Evolutionary conservation across 2,888 invertebrate species (phyloP).

Genomic region (Matsumyia berberina): DNA sequence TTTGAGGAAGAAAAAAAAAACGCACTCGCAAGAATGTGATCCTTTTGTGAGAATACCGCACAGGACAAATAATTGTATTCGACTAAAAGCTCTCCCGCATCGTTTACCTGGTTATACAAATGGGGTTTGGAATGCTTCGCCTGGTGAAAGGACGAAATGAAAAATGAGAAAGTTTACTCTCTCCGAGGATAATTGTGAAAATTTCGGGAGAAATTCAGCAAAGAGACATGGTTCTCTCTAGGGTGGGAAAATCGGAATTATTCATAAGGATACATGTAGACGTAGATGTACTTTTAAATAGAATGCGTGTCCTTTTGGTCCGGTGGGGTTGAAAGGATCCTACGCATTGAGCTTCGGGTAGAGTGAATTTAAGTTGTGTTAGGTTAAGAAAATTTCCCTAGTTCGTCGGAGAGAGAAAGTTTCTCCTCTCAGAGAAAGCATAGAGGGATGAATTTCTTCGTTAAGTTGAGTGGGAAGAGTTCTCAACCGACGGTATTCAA

Average conservation of each 20-base stretch:
- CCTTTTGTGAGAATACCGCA: conserved; percentile 78
- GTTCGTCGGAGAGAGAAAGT: conserved; percentile 2
- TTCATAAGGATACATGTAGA: conserved; percentile 11
- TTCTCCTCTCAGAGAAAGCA: neutral
- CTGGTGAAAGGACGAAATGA: conserved; percentile 59
- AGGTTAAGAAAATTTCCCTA: conserved; percentile 11
- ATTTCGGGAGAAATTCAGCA: conserved; percentile 1
- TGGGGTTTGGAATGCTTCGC: conserved; percentile 32
- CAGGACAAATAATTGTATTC: conserved; percentile 82
- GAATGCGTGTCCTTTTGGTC: conserved; percentile 12
- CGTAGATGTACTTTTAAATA: conserved; percentile 2
- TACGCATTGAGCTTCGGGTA: neutral
- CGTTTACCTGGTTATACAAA: conserved; percentile 80
- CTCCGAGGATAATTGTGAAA: conserved; percentile 22
- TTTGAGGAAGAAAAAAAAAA: conserved; percentile 9
- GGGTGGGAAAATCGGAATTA: conserved; percentile 9
- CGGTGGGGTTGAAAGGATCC: conserved; percentile 7
- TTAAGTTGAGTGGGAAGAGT: conserved; percentile 67
- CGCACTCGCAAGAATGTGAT: neutral
- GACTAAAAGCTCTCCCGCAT: conserved; percentile 83
- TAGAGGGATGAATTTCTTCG: conserved; percentile 19
- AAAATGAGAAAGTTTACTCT: conserved; percentile 23
- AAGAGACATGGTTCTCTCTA: conserved; percentile 31
- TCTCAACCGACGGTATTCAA: conserved; percentile 11
- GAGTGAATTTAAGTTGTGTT: conserved; percentile 6